Percentiles rank a stretch among this genome's conserved stretches.
Conservation (phyloP, 2,113 vertebrate genomes). For the Zapornia atra region DNA sequence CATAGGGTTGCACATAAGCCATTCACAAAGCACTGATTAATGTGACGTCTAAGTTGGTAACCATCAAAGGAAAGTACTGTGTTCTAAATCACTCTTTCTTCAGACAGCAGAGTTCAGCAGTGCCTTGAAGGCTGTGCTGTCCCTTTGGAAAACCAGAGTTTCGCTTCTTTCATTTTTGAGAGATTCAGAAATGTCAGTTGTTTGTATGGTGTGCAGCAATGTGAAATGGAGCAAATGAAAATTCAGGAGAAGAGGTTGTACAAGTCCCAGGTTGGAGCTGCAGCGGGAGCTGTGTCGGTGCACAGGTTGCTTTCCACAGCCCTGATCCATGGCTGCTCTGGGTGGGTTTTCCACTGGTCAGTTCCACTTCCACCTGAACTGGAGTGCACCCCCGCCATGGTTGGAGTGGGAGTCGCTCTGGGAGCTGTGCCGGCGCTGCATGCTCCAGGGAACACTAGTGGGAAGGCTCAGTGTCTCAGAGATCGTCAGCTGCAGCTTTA, state of each 20-base stretch:
- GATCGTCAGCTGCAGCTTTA: background rate
- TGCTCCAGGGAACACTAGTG: background rate
- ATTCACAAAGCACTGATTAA: conserved; percentile 21
- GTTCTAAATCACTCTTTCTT: conserved; percentile 10
- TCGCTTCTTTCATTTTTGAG: background rate
- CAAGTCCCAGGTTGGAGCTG: background rate
- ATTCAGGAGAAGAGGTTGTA: background rate
- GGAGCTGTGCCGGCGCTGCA: background rate
- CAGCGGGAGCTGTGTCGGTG: fast-evolving
- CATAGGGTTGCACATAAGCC: background rate
- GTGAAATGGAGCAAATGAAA: background rate
- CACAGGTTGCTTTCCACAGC: background rate
- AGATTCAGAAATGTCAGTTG: background rate
- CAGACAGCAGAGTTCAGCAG: background rate
- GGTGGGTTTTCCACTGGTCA: background rate
- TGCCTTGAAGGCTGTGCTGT: background rate
- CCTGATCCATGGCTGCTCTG: background rate
- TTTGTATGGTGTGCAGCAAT: background rate
- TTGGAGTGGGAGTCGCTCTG: fast-evolving
- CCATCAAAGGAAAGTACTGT: conserved; percentile 13
- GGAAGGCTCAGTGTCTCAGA: background rate
- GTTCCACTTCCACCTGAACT: background rate
- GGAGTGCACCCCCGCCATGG: background rate
- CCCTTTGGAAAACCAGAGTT: background rate
- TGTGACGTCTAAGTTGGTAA: background rate